These are phyloP conservation scores for Drosophila kepulauana DNA, from an alignment of 1,140 invertebrate genomes.

Conservation along the genomic window DNA sequence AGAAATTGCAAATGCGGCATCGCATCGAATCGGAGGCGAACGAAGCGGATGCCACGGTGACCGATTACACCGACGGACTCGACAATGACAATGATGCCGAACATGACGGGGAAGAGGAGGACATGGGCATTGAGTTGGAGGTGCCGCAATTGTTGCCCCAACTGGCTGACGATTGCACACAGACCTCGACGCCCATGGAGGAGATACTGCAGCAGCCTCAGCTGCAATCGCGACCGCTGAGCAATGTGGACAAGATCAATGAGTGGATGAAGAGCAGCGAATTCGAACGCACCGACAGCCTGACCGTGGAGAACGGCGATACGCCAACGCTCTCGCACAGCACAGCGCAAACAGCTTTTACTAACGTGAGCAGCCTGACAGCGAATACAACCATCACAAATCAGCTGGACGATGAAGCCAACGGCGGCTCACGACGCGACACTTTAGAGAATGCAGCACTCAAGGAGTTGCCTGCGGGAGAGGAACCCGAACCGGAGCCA, in stretches of 20 bases:
- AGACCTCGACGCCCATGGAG: conserved; percentile 80
- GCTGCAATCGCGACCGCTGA: conserved; percentile 57
- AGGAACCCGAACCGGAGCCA: conserved; percentile 25
- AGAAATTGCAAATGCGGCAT: conserved; percentile 56
- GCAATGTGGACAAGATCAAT: conserved; percentile 77
- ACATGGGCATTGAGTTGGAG: conserved; percentile 77
- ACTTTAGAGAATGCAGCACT: conserved; percentile 77
- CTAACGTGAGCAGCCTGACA: conserved; percentile 69
- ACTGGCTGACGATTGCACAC: conserved; percentile 71
- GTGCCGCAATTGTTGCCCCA: conserved; percentile 70
- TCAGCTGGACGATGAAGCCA: conserved; percentile 85
- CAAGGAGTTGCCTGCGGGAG: conserved; percentile 70
- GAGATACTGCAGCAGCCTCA: conserved; percentile 73
- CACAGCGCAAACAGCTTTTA: conserved; percentile 71
- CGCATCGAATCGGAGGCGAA: conserved; percentile 56
- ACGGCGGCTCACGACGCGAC: conserved; percentile 85
- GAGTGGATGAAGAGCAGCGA: conserved; percentile 83
- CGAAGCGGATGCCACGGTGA: conserved; percentile 61
- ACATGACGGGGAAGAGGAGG: conserved; percentile 49
- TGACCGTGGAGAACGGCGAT: conserved; percentile 79
- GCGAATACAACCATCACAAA: conserved; percentile 78
- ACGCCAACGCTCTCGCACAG: conserved; percentile 57
- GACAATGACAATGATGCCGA: conserved; percentile 67
- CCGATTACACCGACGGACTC: conserved; percentile 64
- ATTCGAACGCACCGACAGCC: conserved; percentile 78